These are phyloP conservation scores for Anadara kagoshimensis DNA, from an alignment of 1,140 invertebrate species.

Conservation along the genomic window DNA sequence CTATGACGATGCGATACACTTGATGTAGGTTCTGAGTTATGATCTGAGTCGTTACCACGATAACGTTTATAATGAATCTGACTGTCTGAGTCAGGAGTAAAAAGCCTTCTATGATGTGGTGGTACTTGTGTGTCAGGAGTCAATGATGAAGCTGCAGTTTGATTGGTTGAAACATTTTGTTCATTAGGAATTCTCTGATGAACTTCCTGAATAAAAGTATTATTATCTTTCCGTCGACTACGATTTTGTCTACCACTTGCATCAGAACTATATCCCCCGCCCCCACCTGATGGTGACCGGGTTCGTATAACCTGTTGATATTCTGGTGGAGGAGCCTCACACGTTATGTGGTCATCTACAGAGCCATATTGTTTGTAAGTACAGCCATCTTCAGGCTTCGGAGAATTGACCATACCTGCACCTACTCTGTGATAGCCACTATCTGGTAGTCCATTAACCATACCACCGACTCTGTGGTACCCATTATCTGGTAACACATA, in stretches of 20 bases:
- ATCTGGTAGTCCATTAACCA: neutral
- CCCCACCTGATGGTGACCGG: constrained; percentile 34
- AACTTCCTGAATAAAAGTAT: constrained; percentile 49
- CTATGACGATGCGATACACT: constrained; percentile 38
- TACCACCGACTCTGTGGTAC: neutral
- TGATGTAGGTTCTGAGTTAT: constrained; percentile 65
- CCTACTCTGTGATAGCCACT: too few relatives aligned
- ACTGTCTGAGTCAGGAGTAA: constrained; percentile 59
- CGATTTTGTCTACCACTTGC: constrained; percentile 47
- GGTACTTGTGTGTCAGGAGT: constrained; percentile 5
- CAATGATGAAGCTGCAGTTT: constrained; percentile 16
- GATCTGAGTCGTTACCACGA: constrained; percentile 63
- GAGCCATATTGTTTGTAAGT: constrained; percentile 52
- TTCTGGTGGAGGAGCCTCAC: constrained; percentile 20
- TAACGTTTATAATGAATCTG: constrained; percentile 51
- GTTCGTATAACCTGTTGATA: constrained; percentile 22
- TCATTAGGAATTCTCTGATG: constrained; percentile 56
- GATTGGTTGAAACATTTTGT: constrained; percentile 2
- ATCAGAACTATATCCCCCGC: constrained; percentile 57
- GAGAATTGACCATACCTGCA: neutral
- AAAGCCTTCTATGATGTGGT: neutral
- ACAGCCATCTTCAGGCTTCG: constrained; percentile 23
- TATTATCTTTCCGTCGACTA: constrained; percentile 41
- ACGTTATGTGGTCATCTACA: constrained; percentile 44
- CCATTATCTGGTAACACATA: constrained; percentile 14